These are phyloP conservation scores for Eleutherodactylus coqui DNA, from an alignment of 2,797 vertebrate genomes.

Conservation along the genomic window DNA sequence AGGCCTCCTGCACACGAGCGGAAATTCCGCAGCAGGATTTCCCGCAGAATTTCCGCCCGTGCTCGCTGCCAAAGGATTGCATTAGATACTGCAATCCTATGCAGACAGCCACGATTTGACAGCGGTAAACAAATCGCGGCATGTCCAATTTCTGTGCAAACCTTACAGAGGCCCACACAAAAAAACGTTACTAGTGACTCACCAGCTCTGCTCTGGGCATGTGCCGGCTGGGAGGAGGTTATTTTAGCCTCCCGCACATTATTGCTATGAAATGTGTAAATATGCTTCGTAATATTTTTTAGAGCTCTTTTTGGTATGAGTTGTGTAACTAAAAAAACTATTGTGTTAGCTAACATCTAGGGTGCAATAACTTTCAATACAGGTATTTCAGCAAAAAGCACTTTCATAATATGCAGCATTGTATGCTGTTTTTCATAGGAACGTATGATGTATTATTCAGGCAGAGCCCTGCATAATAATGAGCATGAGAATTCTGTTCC, in stretches of 20 bases:
- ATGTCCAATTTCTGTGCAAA: too few relatives aligned
- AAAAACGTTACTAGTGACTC: too few relatives aligned
- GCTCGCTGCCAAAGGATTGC: too few relatives aligned
- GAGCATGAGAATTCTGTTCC: conserved; percentile 54
- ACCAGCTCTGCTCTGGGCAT: too few relatives aligned
- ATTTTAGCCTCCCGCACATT: not conserved
- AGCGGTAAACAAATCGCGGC: too few relatives aligned
- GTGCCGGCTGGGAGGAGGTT: not conserved
- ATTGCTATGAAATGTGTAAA: not conserved
- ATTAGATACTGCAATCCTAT: too few relatives aligned
- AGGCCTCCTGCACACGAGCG: too few relatives aligned
- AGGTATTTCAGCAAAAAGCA: not conserved
- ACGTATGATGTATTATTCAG: conserved; percentile 57
- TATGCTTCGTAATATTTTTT: not conserved
- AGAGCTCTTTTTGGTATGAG: not conserved
- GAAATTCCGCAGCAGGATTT: too few relatives aligned
- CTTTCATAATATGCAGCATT: not conserved
- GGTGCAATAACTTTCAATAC: conserved; percentile 3
- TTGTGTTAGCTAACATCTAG: not conserved
- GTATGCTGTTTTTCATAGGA: not conserved
- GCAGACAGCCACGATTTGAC: too few relatives aligned
- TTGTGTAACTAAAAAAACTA: not conserved
- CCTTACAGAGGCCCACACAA: too few relatives aligned
- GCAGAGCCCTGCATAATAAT: conserved; percentile 54
- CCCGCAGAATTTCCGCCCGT: too few relatives aligned